phyloP scores from a whole-genome alignment of 35 echinoderm and acorn worm genomes.

The Heliocidaris erythrogramma region DNA sequence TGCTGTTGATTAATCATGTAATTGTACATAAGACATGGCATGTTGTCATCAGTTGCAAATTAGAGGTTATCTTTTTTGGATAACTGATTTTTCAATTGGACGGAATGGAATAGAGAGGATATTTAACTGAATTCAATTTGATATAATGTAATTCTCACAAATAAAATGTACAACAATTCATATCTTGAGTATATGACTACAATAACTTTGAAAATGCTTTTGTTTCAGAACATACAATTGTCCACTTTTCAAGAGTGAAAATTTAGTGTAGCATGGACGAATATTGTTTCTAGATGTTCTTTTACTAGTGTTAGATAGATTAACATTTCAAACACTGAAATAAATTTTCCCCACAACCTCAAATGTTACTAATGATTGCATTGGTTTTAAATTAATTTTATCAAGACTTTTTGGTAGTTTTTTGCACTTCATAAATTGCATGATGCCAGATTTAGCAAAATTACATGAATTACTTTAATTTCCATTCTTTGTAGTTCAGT shows the following conservation, averaged over 20 bases:
- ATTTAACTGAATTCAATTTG: no score
- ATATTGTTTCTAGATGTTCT: background rate
- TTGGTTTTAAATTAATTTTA: background rate
- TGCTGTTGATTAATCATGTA: no score
- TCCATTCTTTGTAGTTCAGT: background rate
- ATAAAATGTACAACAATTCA: no score
- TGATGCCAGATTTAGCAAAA: background rate
- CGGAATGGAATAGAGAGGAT: no score
- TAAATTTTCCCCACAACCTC: background rate
- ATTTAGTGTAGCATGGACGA: background rate
- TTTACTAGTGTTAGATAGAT: background rate
- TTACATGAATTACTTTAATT: background rate
- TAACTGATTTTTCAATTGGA: no score
- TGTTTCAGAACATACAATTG: background rate
- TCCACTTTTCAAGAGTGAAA: background rate
- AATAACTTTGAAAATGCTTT: no score
- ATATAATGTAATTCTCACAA: no score
- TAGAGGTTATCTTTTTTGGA: no score
- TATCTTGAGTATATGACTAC: no score
- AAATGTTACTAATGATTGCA: background rate
- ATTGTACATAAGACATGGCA: no score
- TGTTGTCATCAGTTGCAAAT: no score
- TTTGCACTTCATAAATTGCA: background rate
- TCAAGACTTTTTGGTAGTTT: background rate
- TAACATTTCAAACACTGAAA: no score